A percentile compares a stretch with the other conserved stretches of the same genome.
These are phyloP conservation scores for Athetis lepigone DNA, from an alignment of 2,888 invertebrate species.

Conservation along the genomic window DNA sequence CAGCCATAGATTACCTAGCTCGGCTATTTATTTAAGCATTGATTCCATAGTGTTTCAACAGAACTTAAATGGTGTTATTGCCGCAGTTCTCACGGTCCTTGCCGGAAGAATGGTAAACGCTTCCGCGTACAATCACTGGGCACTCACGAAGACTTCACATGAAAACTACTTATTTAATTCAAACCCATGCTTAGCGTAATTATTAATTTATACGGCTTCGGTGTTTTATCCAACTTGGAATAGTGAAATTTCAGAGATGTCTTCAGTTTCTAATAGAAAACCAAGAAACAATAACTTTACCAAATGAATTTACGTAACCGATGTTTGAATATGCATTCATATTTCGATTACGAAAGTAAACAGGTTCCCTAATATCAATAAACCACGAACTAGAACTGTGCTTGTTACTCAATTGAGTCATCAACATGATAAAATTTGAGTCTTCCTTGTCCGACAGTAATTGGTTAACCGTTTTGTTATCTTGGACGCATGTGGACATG, in stretches of 20 bases:
- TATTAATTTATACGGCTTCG: slow-evolving; percentile 38
- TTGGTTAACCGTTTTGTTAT: slow-evolving; percentile 73
- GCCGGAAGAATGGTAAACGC: slow-evolving; percentile 69
- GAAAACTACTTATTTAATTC: slow-evolving; percentile 49
- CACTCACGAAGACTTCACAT: slow-evolving; percentile 52
- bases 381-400: neutral
- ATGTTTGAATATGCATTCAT: slow-evolving; percentile 20
- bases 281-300: neutral
- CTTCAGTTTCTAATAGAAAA: slow-evolving; percentile 1
- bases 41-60: slow-evolving; percentile 46
- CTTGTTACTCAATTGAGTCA: slow-evolving; percentile 43
- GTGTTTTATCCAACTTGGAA: slow-evolving; percentile 4
- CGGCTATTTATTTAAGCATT: slow-evolving; percentile 45
- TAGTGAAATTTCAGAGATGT: neutral
- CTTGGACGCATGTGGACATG: slow-evolving; percentile 57
- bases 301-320: slow-evolving; percentile 8
- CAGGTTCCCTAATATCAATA: neutral
- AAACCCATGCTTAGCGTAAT: slow-evolving; percentile 32
- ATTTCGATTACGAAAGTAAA: slow-evolving; percentile 4
- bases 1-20: slow-evolving; percentile 40
- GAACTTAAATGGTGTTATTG: slow-evolving; percentile 59
- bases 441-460: slow-evolving; percentile 59
- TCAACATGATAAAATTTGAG: slow-evolving; percentile 41
- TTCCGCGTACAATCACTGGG: slow-evolving; percentile 67
- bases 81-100: slow-evolving; percentile 65